phyloP scores from a whole-genome alignment of 2,113 vertebrate species.

The Hypanus sabinus region DNA sequence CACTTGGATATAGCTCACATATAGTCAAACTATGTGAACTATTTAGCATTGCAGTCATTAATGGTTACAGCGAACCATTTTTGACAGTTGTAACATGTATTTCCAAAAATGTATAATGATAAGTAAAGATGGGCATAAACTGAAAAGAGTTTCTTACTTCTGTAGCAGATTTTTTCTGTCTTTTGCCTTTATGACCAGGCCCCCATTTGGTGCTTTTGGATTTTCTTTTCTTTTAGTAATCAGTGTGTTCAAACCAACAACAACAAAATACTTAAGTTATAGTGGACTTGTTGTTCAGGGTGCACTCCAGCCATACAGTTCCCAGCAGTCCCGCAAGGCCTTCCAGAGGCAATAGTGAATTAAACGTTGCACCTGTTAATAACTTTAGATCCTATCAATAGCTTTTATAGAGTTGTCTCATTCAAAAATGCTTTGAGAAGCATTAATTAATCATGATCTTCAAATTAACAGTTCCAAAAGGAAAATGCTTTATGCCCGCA shows the following conservation, averaged over 20 bases:
- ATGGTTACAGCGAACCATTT: slow-evolving; percentile 3
- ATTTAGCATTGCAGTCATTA: slow-evolving; percentile 3
- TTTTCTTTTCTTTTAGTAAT: not conserved
- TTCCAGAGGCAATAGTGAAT: too few species aligned
- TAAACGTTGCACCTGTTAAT: not conserved
- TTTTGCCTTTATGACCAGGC: not conserved
- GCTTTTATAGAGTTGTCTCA: not conserved
- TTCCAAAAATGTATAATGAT: not conserved
- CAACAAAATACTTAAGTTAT: not conserved
- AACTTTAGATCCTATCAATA: not conserved
- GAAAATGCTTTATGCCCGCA: not conserved
- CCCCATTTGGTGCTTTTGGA: too few species aligned
- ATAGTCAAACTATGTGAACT: slow-evolving; percentile 18
- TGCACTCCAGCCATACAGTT: too few species aligned
- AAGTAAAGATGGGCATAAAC: slow-evolving; percentile 24
- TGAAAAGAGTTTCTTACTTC: not conserved
- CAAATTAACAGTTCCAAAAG: not conserved
- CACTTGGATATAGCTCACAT: not conserved
- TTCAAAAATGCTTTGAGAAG: not conserved
- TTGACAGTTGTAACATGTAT: not conserved
- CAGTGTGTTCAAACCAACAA: not conserved
- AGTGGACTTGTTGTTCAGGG: not conserved
- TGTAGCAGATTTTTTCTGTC: not conserved
- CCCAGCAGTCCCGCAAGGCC: too few species aligned
- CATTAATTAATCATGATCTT: not conserved